Conservation (phyloP, 2,113 vertebrate genomes). For the Phycodurus eques region DNA sequence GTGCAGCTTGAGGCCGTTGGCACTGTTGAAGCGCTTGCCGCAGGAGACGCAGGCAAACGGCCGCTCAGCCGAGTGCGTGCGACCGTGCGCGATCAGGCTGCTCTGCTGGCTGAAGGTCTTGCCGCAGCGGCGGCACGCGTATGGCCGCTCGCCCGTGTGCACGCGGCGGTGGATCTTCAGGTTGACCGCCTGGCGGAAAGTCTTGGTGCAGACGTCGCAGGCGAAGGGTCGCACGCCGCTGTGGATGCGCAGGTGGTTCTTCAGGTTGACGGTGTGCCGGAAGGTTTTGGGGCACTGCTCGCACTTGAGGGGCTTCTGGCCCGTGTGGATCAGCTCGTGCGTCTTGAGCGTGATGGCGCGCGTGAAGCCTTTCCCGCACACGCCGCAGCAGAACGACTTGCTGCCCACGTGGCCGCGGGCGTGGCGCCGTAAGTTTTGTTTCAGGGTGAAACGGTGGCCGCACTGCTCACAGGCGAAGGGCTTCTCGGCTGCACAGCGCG, state of each 20-base stretch:
- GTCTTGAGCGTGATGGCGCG: slow-evolving; percentile 65
- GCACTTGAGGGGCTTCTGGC: slow-evolving; percentile 68
- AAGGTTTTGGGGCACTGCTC: slow-evolving; percentile 63
- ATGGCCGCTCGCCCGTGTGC: slow-evolving; percentile 75
- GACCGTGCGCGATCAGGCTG: slow-evolving; percentile 68
- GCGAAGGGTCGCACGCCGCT: slow-evolving; percentile 58
- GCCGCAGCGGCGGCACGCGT: slow-evolving; percentile 65
- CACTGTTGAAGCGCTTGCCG: slow-evolving; percentile 70
- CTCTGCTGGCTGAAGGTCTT: slow-evolving; percentile 75
- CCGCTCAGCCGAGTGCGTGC: slow-evolving; percentile 64
- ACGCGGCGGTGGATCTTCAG: slow-evolving; percentile 71
- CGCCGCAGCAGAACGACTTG: slow-evolving; percentile 59
- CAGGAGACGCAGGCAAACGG: slow-evolving; percentile 63
- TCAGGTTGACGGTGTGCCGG: slow-evolving; percentile 68
- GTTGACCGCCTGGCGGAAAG: slow-evolving; percentile 69
- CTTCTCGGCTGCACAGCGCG: slow-evolving; percentile 65
- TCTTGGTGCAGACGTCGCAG: slow-evolving; percentile 70
- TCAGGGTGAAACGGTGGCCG: slow-evolving; percentile 68
- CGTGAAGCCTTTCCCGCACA: slow-evolving; percentile 72
- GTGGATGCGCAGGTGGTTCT: slow-evolving; percentile 69
- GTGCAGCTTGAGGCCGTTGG: slow-evolving; percentile 74
- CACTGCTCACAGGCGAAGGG: slow-evolving; percentile 63
- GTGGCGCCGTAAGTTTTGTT: slow-evolving; percentile 71
- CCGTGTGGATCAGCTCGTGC: slow-evolving; percentile 71
- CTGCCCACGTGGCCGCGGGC: slow-evolving; percentile 55